Evolutionary conservation across 2,113 vertebrate genomes (phyloP), one percentile per base, ranked within the genome.

Genomic region (Atrichornis clamosus): DNA sequence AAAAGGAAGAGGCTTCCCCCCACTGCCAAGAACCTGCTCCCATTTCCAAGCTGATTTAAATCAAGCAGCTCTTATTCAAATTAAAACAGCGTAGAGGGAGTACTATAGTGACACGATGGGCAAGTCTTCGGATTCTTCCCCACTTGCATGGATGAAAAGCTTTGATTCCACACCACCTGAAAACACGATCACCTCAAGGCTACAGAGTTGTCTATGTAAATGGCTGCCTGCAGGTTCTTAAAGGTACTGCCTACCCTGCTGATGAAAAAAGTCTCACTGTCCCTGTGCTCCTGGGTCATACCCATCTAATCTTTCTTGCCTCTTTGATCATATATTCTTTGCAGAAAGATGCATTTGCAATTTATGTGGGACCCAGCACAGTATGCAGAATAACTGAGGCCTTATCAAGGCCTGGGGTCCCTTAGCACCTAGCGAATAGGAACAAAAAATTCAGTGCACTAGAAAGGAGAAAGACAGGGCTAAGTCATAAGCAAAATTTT

Each of bases 41-140:
- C 15, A 27, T 87, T 85, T 79, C 67, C 1, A 4, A 72, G 35
- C 1, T 28, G 7, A 60, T 89, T 87, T 90, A 50, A 72, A 87
- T 81, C 81, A 92, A 89, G 78, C 28, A 52, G 8, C 44, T 91
- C 84, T 64, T 64, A 90, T 20, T 87, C 60, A 87, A 89, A 91
- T 81, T 24, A 35, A 82, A 89, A 49, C 12, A 60, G n/a, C 26
- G 21, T 1, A 17, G 47, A 78, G 5, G 37, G 56, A 76, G 8
- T 22, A 68, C 26, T 47, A 2, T 1, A 60, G 58, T 19, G 35
- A 60, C 60, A 59, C 3, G 0, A 80, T 2, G 32, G 41, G 27
- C 72, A 81, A 46, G 39, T 47, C 55, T 50, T 55, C 0, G 0
- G 39, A 55, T 70, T 20, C 30, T 37, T 75, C 52, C 28, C 52